Conservation (phyloP, 2,797 vertebrate genomes). For the Pseudomugil gertrudae region DNA sequence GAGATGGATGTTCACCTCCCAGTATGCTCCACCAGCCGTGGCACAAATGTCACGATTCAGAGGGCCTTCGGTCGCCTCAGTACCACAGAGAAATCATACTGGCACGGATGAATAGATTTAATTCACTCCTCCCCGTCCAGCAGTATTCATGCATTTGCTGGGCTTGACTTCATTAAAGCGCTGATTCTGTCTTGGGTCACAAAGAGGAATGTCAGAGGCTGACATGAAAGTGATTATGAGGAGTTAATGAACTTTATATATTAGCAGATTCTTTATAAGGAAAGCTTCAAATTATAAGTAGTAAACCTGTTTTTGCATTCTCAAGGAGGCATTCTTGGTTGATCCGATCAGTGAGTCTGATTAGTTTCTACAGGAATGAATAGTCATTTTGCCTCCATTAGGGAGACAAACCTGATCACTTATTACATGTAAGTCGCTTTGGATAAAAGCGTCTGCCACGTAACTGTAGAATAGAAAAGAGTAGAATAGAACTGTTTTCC, state of each 20-base stretch:
- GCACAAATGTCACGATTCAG: slow-evolving; percentile 70
- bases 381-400: too few relatives aligned
- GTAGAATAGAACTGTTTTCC: too few relatives aligned
- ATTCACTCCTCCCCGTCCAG: slow-evolving; percentile 56
- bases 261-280: slow-evolving; percentile 25
- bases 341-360: not conserved
- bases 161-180: slow-evolving; percentile 67
- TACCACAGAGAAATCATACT: slow-evolving; percentile 64
- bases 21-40: slow-evolving; percentile 57
- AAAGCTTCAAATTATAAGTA: slow-evolving; percentile 38
- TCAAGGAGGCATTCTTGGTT: not conserved
- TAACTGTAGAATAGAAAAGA: too few relatives aligned
- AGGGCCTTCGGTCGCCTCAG: slow-evolving; percentile 48
- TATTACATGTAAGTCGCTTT: too few relatives aligned
- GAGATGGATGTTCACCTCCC: slow-evolving; percentile 56
- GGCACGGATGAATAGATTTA: slow-evolving; percentile 71
- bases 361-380: not conserved
- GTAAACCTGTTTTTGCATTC: slow-evolving; percentile 8
- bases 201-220: slow-evolving; percentile 45
- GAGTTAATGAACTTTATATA: slow-evolving; percentile 58
- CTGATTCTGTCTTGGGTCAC: slow-evolving; percentile 53
- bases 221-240: slow-evolving; percentile 58
- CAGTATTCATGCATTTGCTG: slow-evolving; percentile 61
- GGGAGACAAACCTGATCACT: too few relatives aligned
- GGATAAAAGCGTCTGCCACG: too few relatives aligned